phyloP scores from a whole-genome alignment of 2,797 vertebrate genomes.

The Cacajao melanocephalus region DNA sequence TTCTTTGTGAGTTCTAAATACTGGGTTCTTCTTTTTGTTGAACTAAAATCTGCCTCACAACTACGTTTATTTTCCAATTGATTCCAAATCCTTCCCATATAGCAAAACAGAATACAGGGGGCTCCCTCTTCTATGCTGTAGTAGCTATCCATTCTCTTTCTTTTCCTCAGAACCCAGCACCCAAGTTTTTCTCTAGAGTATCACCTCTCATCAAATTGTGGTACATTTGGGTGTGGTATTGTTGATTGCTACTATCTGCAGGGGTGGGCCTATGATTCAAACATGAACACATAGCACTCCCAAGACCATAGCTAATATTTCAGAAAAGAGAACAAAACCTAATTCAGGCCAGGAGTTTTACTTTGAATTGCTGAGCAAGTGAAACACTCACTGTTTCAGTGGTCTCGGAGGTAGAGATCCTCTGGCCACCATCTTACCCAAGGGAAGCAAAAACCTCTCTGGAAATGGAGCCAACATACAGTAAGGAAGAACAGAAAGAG shows the following conservation, averaged over 20 bases:
- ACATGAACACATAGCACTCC: not conserved
- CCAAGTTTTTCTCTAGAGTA: not conserved
- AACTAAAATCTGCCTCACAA: not conserved
- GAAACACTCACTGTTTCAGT: not conserved
- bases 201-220: not conserved
- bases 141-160: not conserved
- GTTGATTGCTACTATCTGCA: not conserved
- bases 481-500: not conserved
- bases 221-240: not conserved
- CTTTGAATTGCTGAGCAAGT: not conserved
- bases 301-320: not conserved
- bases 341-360: not conserved
- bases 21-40: not conserved
- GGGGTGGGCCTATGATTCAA: not conserved
- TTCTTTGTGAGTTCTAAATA: slow-evolving; percentile 1
- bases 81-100: not conserved
- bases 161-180: not conserved
- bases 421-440: not conserved
- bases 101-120: not conserved
- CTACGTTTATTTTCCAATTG: not conserved
- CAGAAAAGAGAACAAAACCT: not conserved
- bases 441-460: not conserved
- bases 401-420: not conserved
- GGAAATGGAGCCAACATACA: not conserved
- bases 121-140: not conserved